Conservation (phyloP, 2,113 vertebrate species). For the Lonchura striata region DNA sequence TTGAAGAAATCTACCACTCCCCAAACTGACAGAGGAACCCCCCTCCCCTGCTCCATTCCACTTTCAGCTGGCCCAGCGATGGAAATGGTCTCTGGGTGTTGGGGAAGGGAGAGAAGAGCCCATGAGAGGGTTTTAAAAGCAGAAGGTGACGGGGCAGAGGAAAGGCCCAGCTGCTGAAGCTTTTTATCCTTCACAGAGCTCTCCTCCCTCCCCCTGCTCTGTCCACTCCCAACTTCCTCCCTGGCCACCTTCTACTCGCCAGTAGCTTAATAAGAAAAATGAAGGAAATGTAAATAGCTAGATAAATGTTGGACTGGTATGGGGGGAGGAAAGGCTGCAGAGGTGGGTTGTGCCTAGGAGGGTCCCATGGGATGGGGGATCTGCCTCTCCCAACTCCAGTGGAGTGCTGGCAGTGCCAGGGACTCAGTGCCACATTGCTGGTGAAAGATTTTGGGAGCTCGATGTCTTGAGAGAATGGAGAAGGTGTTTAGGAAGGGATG, state of each 20-base stretch:
- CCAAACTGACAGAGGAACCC: not conserved
- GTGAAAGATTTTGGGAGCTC: fast-evolving
- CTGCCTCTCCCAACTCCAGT: not conserved
- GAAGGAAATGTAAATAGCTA: not conserved
- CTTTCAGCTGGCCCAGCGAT: not conserved
- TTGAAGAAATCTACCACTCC: not conserved
- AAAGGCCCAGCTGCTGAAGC: not conserved
- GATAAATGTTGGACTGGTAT: not conserved
- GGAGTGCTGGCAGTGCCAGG: not conserved
- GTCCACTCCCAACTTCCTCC: not conserved
- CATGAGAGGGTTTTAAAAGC: not conserved
- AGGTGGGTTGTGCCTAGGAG: not conserved
- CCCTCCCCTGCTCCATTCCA: fast-evolving
- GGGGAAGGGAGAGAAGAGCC: not conserved
- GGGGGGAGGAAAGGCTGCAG: not conserved
- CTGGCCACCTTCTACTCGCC: not conserved
- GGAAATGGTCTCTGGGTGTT: not conserved
- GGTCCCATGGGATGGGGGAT: not conserved
- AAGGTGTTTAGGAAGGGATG: not conserved
- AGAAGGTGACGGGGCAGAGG: not conserved
- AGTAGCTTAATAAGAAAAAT: not conserved
- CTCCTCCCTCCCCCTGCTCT: not conserved
- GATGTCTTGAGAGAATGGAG: not conserved
- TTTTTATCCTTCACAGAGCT: not conserved
- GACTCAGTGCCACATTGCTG: not conserved